Evolutionary conservation across 2,113 vertebrate genomes (phyloP).

Genomic region (Blennius ocellaris): DNA sequence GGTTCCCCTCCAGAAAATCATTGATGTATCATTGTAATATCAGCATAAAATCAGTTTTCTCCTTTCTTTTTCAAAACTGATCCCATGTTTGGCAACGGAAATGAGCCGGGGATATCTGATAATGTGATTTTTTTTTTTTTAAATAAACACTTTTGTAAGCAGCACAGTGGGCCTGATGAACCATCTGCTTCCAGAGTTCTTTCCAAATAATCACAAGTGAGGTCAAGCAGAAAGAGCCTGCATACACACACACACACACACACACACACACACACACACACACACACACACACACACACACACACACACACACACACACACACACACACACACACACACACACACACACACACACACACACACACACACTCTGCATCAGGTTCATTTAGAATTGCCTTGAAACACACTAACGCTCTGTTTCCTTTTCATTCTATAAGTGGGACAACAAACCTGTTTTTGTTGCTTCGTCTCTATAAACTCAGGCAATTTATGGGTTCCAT

Average conservation of each 20-base stretch:
- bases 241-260: too few relatives aligned
- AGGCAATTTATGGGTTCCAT: conserved; percentile 16
- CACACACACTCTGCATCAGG: conserved; percentile 13
- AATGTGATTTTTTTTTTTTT: conserved; percentile 4
- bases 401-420: not conserved
- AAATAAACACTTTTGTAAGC: conserved; percentile 33
- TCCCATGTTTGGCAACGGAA: conserved; percentile 29
- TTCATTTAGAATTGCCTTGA: conserved; percentile 30
- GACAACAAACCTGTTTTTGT: conserved; percentile 4
- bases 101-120: conserved; percentile 31
- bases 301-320: conserved; percentile 15
- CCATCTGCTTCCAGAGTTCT: not conserved
- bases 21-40: too few relatives aligned
- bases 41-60: too few relatives aligned
- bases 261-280: too few relatives aligned
- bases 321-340: too few relatives aligned
- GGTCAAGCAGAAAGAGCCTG: conserved; percentile 10
- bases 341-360: conserved; percentile 12
- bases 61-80: too few relatives aligned
- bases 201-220: conserved; percentile 18
- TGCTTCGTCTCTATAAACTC: conserved; percentile 3
- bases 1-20: too few relatives aligned
- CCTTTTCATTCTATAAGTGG: not conserved
- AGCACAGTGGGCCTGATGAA: conserved; percentile 1
- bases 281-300: not conserved